Conservation (phyloP, 1,140 invertebrate species). For the Ctenoplectra terminalis region DNA sequence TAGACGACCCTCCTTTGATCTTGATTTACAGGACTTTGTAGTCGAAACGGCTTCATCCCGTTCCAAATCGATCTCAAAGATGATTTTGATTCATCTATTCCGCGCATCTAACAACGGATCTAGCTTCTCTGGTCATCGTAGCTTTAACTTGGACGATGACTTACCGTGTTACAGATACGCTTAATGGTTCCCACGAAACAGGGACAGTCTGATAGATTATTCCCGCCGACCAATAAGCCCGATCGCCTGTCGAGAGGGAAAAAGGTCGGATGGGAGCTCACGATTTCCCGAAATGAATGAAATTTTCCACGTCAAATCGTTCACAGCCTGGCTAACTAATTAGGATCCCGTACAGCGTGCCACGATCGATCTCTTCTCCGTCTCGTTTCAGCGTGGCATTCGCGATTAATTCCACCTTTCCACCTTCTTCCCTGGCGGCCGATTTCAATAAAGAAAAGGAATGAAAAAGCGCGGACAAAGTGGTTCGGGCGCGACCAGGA, state of each 20-base stretch:
- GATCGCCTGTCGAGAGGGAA: neutral
- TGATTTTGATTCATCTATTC: neutral
- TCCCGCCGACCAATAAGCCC: neutral
- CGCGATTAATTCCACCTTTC: slow-evolving; percentile 52
- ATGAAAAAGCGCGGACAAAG: slow-evolving; percentile 31
- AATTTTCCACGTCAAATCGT: slow-evolving; percentile 43
- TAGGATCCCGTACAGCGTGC: slow-evolving; percentile 34
- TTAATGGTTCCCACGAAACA: neutral
- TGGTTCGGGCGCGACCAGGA: slow-evolving; percentile 20
- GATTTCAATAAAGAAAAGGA: slow-evolving; percentile 48
- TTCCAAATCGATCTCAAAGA: neutral
- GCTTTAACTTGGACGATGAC: neutral
- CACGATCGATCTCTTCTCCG: slow-evolving; percentile 46
- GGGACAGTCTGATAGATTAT: slow-evolving; percentile 14
- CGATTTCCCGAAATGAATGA: slow-evolving; percentile 29
- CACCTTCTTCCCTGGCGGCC: neutral
- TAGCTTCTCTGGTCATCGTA: neutral
- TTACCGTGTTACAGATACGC: neutral
- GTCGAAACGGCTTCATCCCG: neutral
- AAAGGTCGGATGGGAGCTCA: too few species aligned
- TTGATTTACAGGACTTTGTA: slow-evolving; percentile 36
- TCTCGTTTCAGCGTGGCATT: slow-evolving; percentile 40
- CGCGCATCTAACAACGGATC: too few species aligned
- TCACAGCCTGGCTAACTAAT: slow-evolving; percentile 43
- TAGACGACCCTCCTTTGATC: slow-evolving; percentile 34